These are phyloP conservation scores for Spilosoma lubricipeda DNA, from an alignment of 2,888 invertebrate species.

Conservation along the genomic window DNA sequence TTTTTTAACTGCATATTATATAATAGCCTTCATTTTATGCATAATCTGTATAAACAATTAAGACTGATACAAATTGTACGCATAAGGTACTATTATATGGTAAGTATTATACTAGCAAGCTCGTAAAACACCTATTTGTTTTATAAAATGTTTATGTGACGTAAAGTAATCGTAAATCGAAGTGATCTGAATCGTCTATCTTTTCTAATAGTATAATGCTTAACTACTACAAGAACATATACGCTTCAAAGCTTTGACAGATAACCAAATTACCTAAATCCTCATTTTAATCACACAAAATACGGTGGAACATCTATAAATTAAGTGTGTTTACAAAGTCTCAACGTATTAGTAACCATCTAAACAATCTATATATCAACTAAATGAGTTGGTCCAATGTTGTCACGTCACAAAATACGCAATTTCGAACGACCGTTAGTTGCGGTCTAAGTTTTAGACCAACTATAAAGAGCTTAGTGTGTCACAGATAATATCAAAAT, in stretches of 20 bases:
- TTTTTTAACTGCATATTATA: background rate
- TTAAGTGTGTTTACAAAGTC: constrained; percentile 51
- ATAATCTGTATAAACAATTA: background rate
- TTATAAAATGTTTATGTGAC: background rate
- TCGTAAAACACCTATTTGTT: background rate
- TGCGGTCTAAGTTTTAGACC: background rate
- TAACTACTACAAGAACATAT: background rate
- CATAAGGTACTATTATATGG: no score
- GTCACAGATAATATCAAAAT: background rate
- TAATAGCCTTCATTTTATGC: background rate
- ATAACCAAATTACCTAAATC: background rate
- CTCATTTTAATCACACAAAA: background rate
- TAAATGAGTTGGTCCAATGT: constrained; percentile 64
- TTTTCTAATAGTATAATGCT: background rate
- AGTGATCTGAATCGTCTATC: background rate
- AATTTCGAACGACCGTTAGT: background rate
- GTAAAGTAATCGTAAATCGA: background rate
- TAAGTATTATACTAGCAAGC: no score
- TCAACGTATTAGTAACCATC: constrained; percentile 32
- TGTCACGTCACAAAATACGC: constrained; percentile 50
- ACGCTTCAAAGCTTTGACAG: background rate
- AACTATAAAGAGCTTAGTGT: background rate
- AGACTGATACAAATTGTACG: background rate
- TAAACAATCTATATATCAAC: constrained; percentile 52
- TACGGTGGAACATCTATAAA: constrained; percentile 26